These are phyloP conservation scores for Brachionus rotundiformis DNA, from an alignment of 1,140 invertebrate species.

Conservation along the genomic window DNA sequence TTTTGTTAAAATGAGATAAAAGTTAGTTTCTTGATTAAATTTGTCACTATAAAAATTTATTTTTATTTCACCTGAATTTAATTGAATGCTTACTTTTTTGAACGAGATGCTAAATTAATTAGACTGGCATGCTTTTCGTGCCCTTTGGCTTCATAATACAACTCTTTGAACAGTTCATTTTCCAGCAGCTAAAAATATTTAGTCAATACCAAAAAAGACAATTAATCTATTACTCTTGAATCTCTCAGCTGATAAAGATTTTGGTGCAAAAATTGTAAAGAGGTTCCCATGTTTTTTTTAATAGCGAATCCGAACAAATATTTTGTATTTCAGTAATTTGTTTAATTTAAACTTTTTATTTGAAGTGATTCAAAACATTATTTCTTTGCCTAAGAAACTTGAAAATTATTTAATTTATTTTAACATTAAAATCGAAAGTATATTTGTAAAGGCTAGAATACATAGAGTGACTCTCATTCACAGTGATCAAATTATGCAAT, in stretches of 20 bases:
- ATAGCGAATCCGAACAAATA: neutral
- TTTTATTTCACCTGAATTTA: neutral
- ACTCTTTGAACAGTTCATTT: slow-evolving; percentile 24
- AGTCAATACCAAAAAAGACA: neutral
- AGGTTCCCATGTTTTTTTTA: slow-evolving; percentile 29
- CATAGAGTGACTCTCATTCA: neutral
- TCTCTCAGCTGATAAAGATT: slow-evolving; percentile 45
- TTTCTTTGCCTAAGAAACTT: neutral
- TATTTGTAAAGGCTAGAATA: neutral
- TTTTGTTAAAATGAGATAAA: slow-evolving; percentile 33
- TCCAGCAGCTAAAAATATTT: slow-evolving; percentile 15
- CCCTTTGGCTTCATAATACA: slow-evolving; percentile 30
- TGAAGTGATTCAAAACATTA: slow-evolving; percentile 12
- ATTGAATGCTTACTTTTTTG: slow-evolving; percentile 7
- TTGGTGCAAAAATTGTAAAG: slow-evolving; percentile 50
- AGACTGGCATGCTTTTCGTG: slow-evolving; percentile 39
- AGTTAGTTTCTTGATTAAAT: slow-evolving; percentile 41
- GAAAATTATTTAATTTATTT: neutral
- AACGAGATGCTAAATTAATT: slow-evolving; percentile 17
- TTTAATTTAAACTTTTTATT: neutral
- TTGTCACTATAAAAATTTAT: slow-evolving; percentile 24
- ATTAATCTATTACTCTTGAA: neutral
- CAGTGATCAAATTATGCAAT: neutral
- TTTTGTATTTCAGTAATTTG: neutral
- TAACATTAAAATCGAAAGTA: neutral